Conservation (phyloP, 2,113 vertebrate genomes). For the Pelusios castaneus region DNA sequence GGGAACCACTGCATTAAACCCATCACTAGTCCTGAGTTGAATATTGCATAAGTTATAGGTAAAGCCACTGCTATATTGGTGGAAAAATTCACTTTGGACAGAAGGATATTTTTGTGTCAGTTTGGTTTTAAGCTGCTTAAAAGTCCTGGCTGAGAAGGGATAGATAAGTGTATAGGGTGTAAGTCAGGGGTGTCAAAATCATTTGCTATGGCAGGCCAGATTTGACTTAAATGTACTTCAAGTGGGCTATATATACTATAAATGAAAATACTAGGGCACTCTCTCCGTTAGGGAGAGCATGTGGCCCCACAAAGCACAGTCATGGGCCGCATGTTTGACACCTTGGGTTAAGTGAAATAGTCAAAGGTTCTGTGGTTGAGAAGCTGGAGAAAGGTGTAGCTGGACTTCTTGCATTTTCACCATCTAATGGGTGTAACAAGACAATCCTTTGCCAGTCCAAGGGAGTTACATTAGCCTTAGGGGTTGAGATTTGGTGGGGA, state of each 20-base stretch:
- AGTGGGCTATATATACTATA: no score
- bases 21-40: neutral
- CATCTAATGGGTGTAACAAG: neutral
- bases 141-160: neutral
- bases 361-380: neutral
- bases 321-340: no score
- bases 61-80: accelerated
- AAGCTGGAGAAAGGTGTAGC: neutral
- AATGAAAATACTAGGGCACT: no score
- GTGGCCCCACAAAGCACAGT: no score
- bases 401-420: neutral
- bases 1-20: neutral
- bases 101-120: neutral
- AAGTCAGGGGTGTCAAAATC: no score
- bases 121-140: neutral
- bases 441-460: neutral
- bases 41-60: neutral
- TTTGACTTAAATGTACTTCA: no score
- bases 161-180: neutral
- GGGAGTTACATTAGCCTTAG: neutral
- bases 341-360: neutral
- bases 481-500: neutral
- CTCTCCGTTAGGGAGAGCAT: no score
- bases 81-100: neutral
- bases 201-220: no score